Conservation (phyloP, 2,797 vertebrate genomes). For the Adrianichthys oophorus region DNA sequence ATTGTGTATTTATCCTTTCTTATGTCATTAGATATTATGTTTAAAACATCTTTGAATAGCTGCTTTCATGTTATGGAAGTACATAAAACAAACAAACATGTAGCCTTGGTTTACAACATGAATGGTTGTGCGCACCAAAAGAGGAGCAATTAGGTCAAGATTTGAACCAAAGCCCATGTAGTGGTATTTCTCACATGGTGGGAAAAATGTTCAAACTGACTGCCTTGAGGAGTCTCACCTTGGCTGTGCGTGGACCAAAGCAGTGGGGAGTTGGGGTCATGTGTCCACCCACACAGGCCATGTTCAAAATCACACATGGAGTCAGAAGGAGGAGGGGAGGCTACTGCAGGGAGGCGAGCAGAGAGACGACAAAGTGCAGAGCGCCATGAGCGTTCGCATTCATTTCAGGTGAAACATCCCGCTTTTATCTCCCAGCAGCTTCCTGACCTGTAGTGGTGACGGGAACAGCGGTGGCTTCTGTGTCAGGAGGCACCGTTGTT, state of each 20-base stretch:
- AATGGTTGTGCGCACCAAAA: too few relatives aligned
- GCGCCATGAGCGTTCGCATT: conserved; percentile 8
- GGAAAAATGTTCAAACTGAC: too few relatives aligned
- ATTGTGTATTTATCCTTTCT: too few relatives aligned
- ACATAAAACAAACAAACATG: too few relatives aligned
- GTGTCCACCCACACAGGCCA: conserved; percentile 88
- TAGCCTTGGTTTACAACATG: too few relatives aligned
- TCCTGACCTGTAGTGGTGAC: conserved; percentile 68
- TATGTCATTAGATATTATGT: too few relatives aligned
- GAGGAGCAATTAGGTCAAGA: too few relatives aligned
- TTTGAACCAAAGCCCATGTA: too few relatives aligned
- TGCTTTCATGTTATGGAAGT: too few relatives aligned
- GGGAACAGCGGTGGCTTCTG: conserved; percentile 73
- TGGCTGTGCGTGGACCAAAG: conserved; percentile 83
- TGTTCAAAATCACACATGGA: conserved; percentile 89
- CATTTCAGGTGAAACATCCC: conserved; percentile 18
- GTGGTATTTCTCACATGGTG: too few relatives aligned
- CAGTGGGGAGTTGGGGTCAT: conserved; percentile 84
- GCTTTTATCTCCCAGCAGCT: too few relatives aligned
- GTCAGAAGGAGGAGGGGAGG: conserved; percentile 66
- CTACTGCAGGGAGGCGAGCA: conserved; percentile 30
- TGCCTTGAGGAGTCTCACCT: conserved; percentile 50
- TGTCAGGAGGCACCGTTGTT: conserved; percentile 79
- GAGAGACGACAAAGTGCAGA: not conserved
- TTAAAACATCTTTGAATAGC: too few relatives aligned